Evolutionary conservation across 1,140 invertebrate genomes (phyloP).

Genomic region (Globodera rostochiensis): DNA sequence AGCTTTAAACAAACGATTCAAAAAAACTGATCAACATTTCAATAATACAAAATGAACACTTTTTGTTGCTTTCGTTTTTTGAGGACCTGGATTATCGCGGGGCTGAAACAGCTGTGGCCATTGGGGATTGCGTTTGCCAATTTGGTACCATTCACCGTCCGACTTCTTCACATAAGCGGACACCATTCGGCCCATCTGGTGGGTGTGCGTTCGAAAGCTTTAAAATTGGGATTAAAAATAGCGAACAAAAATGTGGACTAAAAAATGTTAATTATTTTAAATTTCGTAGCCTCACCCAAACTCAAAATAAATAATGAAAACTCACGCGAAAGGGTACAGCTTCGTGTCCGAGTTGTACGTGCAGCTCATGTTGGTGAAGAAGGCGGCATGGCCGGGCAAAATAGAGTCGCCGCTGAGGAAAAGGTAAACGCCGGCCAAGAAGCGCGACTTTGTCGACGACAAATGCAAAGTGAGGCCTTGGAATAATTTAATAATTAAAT

Average conservation of each 20-base stretch:
- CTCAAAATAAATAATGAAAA: too few species aligned
- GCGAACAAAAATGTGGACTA: not conserved
- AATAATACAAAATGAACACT: too few species aligned
- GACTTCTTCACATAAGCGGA: slow-evolving; percentile 60
- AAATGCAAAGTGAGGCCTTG: slow-evolving; percentile 52
- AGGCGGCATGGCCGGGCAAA: slow-evolving; percentile 48
- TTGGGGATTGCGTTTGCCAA: slow-evolving; percentile 66
- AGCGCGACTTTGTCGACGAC: slow-evolving; percentile 38
- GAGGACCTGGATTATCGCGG: slow-evolving; percentile 47
- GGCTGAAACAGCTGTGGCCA: slow-evolving; percentile 63
- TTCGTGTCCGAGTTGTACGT: slow-evolving; percentile 52
- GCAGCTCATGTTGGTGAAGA: slow-evolving; percentile 55
- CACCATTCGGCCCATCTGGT: slow-evolving; percentile 63
- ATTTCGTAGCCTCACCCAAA: not conserved
- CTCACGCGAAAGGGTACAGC: slow-evolving; percentile 64
- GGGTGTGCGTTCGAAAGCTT: slow-evolving; percentile 64
- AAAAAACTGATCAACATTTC: too few species aligned
- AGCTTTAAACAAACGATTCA: too few species aligned
- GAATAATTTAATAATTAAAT: slow-evolving; percentile 13
- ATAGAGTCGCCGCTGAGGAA: slow-evolving; percentile 62
- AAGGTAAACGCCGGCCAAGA: slow-evolving; percentile 58
- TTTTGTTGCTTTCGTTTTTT: slow-evolving; percentile 16
- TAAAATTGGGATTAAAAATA: not conserved
- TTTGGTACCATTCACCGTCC: slow-evolving; percentile 56
- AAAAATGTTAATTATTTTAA: not conserved